Base-by-base conservation (phyloP, 2,797 vertebrate genomes). In the Momotus momota region DNA sequence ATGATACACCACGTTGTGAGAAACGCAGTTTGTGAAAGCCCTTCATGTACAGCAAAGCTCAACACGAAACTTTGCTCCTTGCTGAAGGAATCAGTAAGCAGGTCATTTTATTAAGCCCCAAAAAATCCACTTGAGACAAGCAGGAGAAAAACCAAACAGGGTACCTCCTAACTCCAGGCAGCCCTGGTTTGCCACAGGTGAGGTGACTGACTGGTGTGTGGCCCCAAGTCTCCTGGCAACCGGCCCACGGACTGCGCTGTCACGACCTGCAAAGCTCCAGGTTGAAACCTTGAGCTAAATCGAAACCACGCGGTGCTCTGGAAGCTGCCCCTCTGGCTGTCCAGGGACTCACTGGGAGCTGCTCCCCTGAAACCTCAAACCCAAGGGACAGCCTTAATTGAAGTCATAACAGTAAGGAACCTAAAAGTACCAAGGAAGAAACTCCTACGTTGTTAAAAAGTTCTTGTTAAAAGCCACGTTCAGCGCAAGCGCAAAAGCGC, bases 1-100 rank as follows among this genome's bases (percentile, higher is more conserved):
- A 35, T 35, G 35, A 35, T 35, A 35, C 71, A 62, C 55, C 22
- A 0, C 0, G 2, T 8, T 14, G 16, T 3, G 48, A 22, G 20
- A 43, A 33, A 29, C 15, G 87, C 35, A 12, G 5, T 10, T 52
- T 29, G 65, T 40, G 35, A 62, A 16, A 22, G 80, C 41, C 60
- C 77, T 79, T 21, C 86, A 82, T 17, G 80, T 16, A 38, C 3
- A 1, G 86, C 64, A 58, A 38, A 74, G 60, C 86, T 38, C 8
- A 22, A 35, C 31, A 19, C 18, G 35, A 5, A 13, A 38, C 14
- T 13, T 60, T 12, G 6, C 31, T 10, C 2, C 33, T 41, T 27
- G 61, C 51, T 33, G 61, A 64, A 74, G 72, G 38, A 46, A 60
- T 26, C 31, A 3, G 21, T 3, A 16, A 45, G 26, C 52, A 10